These are phyloP conservation scores for Cygnus olor DNA, from an alignment of 2,797 vertebrate genomes.

Conservation along the genomic window DNA sequence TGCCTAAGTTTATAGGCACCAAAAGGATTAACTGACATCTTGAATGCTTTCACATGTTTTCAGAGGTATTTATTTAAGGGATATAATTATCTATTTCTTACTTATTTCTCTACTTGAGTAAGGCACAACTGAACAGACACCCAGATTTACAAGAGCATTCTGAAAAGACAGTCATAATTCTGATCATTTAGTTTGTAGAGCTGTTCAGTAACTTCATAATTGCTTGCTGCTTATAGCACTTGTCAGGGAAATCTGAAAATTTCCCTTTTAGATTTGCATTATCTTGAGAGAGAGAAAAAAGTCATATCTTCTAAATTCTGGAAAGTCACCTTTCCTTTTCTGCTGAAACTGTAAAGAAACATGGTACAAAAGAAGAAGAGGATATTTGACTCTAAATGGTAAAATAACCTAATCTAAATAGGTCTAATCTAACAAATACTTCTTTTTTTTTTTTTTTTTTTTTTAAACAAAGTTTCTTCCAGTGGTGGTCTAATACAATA, in stretches of 20 bases:
- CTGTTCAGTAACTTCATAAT: not conserved
- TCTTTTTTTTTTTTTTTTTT: not conserved
- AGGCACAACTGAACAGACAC: not conserved
- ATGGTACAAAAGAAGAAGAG: not conserved
- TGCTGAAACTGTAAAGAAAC: not conserved
- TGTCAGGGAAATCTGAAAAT: not conserved
- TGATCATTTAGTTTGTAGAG: not conserved
- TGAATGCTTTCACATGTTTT: not conserved
- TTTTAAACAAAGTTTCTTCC: not conserved
- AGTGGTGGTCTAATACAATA: not conserved
- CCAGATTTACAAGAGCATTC: not conserved
- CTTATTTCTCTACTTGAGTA: not conserved
- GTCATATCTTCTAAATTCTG: not conserved
- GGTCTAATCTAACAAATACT: not conserved
- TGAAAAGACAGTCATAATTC: not conserved
- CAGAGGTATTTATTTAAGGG: not conserved
- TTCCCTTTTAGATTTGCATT: not conserved
- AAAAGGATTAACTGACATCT: not conserved
- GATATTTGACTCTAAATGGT: not conserved
- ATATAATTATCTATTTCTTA: not conserved
- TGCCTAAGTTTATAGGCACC: not conserved
- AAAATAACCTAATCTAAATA: not conserved
- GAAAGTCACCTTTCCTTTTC: not conserved
- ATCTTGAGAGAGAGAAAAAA: not conserved
- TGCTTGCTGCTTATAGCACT: not conserved